These are phyloP conservation scores for Sebastolobus altivelis DNA, from an alignment of 2,797 vertebrate species.

Conservation along the genomic window DNA sequence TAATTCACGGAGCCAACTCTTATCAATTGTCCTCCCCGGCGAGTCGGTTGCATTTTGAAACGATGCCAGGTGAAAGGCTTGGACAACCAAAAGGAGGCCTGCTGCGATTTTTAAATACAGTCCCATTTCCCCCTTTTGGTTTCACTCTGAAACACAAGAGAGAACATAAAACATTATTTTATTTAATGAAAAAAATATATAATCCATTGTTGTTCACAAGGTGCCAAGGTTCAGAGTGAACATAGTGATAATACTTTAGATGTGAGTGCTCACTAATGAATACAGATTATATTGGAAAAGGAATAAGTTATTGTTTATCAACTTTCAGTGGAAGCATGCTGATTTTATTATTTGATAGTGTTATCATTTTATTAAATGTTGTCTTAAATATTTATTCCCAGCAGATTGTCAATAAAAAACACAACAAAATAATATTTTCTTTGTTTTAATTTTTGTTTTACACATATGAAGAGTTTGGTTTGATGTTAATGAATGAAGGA, in stretches of 20 bases:
- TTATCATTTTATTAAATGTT: too few species aligned
- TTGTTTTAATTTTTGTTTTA: not conserved
- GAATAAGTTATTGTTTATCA: not conserved
- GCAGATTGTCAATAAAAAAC: not conserved
- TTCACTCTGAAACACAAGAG: conserved; percentile 61
- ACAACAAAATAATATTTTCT: too few species aligned
- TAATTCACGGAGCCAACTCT: conserved; percentile 54
- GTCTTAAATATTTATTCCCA: not conserved
- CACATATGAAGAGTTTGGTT: not conserved
- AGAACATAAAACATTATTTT: conserved; percentile 11
- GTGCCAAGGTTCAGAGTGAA: too few species aligned
- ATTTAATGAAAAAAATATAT: not conserved
- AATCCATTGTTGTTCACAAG: not conserved
- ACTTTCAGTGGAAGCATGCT: too few species aligned
- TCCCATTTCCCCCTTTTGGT: conserved; percentile 55
- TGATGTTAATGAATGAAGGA: not conserved
- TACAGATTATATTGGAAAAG: not conserved
- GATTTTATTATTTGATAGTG: not conserved
- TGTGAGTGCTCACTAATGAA: not conserved
- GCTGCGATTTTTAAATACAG: conserved; percentile 46
- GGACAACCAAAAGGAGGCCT: conserved; percentile 66
- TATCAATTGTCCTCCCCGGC: conserved; percentile 44
- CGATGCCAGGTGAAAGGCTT: conserved; percentile 48
- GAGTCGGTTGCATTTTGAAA: conserved; percentile 57
- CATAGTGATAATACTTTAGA: not conserved